Evolutionary conservation across 2,797 vertebrate species (phyloP).

Genomic region (Pangasius krempfi): DNA sequence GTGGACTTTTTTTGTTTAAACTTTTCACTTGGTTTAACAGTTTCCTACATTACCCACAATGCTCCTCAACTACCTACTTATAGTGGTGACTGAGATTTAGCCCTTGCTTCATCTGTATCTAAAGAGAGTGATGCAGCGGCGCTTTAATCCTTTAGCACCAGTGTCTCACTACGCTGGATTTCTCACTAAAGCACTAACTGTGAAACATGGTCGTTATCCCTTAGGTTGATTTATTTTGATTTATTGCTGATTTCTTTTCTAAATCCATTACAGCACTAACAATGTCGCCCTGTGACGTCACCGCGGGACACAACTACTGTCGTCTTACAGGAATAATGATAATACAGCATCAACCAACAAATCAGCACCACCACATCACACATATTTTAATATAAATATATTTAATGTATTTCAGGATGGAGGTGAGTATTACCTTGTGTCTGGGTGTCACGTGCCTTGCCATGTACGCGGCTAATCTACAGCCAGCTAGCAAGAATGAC

Average conservation of each 20-base stretch:
- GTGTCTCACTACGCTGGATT: background rate
- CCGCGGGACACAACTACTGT: no score
- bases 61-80: background rate
- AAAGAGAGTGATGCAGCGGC: background rate
- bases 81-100: background rate
- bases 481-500: constrained; percentile 1
- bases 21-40: background rate
- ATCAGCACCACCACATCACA: background rate
- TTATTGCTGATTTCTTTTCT: background rate
- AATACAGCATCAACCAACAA: background rate
- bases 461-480: constrained; percentile 3
- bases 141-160: background rate
- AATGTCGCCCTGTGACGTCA: background rate
- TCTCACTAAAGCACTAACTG: background rate
- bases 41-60: no score
- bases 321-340: background rate
- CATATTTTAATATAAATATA: background rate
- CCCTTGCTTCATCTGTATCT: background rate
- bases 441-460: constrained; percentile 10
- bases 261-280: background rate
- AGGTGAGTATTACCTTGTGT: constrained; percentile 1
- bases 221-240: background rate
- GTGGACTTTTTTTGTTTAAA: background rate
- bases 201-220: background rate
- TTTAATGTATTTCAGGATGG: background rate